Conservation (phyloP, 2,888 invertebrate genomes). For the Silvanus unidentatus region DNA sequence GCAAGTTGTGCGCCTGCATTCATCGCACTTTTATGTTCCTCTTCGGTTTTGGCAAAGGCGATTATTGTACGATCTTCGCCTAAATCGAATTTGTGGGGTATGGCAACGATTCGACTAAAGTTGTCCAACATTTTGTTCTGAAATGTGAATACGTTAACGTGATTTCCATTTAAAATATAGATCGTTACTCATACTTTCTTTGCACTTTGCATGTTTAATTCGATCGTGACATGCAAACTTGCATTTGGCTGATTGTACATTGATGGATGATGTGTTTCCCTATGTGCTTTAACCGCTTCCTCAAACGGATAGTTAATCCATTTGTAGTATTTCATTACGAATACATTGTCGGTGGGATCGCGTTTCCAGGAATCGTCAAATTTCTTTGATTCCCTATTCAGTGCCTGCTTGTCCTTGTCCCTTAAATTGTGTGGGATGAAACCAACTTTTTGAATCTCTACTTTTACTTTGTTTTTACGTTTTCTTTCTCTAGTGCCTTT, state of each 20-base stretch:
- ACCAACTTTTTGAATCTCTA: constrained; percentile 67
- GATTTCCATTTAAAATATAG: constrained; percentile 1
- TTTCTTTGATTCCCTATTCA: constrained; percentile 48
- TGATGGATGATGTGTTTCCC: constrained; percentile 76
- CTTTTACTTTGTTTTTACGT: constrained; percentile 67
- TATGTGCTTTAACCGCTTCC: constrained; percentile 72
- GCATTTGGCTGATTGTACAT: constrained; percentile 75
- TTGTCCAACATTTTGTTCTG: constrained; percentile 64
- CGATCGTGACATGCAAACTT: constrained; percentile 62
- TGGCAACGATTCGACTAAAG: constrained; percentile 59
- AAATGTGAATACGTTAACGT: constrained; percentile 20
- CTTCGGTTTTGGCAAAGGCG: constrained; percentile 67
- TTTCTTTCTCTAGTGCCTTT: constrained; percentile 77
- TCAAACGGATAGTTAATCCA: constrained; percentile 60
- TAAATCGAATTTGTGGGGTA: constrained; percentile 66
- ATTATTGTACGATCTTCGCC: constrained; percentile 64
- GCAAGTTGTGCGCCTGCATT: constrained; percentile 67
- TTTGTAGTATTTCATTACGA: constrained; percentile 51
- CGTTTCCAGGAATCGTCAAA: constrained; percentile 55
- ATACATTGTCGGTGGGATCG: constrained; percentile 61
- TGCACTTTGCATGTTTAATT: constrained; percentile 72
- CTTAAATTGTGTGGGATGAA: constrained; percentile 68
- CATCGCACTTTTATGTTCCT: constrained; percentile 53
- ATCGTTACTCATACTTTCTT: constrained; percentile 51
- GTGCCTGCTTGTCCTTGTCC: constrained; percentile 50